Base-by-base conservation (phyloP, 2,797 vertebrate species). In the Craterocephalus amniculus region DNA sequence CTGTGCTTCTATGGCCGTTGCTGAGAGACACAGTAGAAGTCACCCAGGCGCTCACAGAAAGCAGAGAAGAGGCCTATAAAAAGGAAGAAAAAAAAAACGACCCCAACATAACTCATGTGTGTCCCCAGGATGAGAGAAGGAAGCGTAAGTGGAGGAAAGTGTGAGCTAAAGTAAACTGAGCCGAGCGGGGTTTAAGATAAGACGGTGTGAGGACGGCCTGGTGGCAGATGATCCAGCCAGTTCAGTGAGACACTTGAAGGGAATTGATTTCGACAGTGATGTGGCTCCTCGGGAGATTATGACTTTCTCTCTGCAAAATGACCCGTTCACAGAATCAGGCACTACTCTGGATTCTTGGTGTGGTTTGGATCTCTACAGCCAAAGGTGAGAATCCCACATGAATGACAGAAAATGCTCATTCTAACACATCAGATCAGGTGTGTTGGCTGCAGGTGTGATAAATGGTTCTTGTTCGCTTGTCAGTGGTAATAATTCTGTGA, bases 21-120 rank as follows among this genome's bases (percentile, higher is more conserved):
- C 92, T 71, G 84, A 87, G 93, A 92, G 87, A 94, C 93, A 89
- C 78, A 87, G 87, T 63, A 84, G 76, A 88, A 92, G 89, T 89
- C 90, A 88, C 79, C 80, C 79, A 67, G 85, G 87, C 81, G 66
- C 72, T 88, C 86, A 35, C 45, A 68, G 58, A 64, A 66, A 69
- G 66, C 9, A 56, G 61, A 61, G 72, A 81, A 43, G 78, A 83
- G 83, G 75, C 76, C 79, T 85, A 87, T 77, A 72, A 71, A 83
- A 79, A 34, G 62, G 72, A 63, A 74, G 87, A 77, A 72, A 71
- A 83, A 79, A 34, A 63, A 74, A 63, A 74, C 62, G 40, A 63
- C 71, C 70, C 45, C 60, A 12, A 73, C 85, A 89, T 92, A 92
- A 91, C 80, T 94, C 88, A 93, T 18, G 63, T 59, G 79, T 34